These are phyloP conservation scores for Holothuria scabra DNA, from an alignment of 53 echinoderm and acorn worm genomes.

Conservation along the genomic window DNA sequence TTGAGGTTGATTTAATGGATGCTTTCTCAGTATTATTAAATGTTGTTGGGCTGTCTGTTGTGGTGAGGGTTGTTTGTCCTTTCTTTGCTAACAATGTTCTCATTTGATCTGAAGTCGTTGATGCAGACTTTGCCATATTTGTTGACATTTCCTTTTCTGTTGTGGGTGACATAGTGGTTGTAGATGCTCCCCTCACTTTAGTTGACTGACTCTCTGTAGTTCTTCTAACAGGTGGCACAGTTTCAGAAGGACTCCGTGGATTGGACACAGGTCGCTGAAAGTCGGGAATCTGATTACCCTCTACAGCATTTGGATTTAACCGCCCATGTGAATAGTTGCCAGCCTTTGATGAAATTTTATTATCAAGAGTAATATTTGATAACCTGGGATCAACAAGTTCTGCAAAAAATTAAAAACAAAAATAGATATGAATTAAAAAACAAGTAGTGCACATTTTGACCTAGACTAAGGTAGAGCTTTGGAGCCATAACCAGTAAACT, in stretches of 20 bases:
- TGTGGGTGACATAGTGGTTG: too few relatives aligned
- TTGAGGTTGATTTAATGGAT: not conserved
- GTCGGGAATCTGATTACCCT: constrained; percentile 5
- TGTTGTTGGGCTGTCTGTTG: too few relatives aligned
- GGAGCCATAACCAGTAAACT: too few relatives aligned
- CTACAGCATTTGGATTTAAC: not conserved
- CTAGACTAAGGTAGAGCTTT: too few relatives aligned
- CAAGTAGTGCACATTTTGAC: too few relatives aligned
- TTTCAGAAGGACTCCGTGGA: not conserved
- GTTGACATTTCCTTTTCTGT: too few relatives aligned
- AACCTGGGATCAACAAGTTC: constrained; percentile 13
- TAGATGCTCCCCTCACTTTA: too few relatives aligned
- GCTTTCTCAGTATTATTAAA: not conserved
- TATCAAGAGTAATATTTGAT: constrained; percentile 8
- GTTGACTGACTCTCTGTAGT: too few relatives aligned
- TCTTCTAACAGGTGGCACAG: too few relatives aligned
- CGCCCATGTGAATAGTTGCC: not conserved
- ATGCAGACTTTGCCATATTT: not conserved
- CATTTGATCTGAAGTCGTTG: not conserved
- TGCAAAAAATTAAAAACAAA: not conserved
- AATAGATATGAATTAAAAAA: too few relatives aligned
- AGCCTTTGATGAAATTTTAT: constrained; percentile 26
- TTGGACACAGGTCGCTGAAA: not conserved
- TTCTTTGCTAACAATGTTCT: not conserved
- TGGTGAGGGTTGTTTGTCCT: too few relatives aligned